Conservation (phyloP, 2,797 vertebrate species). For the Gymnothorax javanicus region DNA sequence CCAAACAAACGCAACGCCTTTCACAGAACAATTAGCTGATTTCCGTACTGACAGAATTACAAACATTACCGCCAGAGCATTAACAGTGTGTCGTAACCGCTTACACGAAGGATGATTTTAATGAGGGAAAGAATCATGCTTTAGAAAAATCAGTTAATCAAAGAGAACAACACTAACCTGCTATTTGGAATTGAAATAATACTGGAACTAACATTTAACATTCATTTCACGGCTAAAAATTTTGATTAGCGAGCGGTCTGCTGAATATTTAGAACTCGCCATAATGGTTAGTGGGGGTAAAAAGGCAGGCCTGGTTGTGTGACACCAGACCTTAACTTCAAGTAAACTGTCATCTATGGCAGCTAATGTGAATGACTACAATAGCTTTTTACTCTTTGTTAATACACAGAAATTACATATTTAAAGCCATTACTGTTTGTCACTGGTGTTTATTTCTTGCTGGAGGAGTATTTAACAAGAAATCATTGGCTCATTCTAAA, state of each 20-base stretch:
- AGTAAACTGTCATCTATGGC: constrained; percentile 62
- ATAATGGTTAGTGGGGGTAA: constrained; percentile 40
- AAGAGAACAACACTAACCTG: constrained; percentile 48
- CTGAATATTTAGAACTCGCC: constrained; percentile 56
- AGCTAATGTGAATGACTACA: constrained; percentile 67
- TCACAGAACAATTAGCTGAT: constrained; percentile 32
- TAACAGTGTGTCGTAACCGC: constrained; percentile 47
- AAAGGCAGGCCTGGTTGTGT: constrained; percentile 41
- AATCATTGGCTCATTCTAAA: neutral
- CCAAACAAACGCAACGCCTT: constrained; percentile 36
- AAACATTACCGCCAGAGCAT: constrained; percentile 43
- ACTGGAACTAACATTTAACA: constrained; percentile 49
- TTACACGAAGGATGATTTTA: constrained; percentile 42
- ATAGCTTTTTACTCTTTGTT: constrained; percentile 60
- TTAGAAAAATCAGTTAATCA: constrained; percentile 34
- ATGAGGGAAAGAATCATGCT: constrained; percentile 26
- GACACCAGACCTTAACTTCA: constrained; percentile 53
- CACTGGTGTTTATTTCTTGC: neutral
- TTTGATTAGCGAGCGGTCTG: constrained; percentile 29
- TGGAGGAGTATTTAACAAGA: neutral
- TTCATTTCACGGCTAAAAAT: constrained; percentile 45
- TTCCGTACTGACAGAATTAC: constrained; percentile 43
- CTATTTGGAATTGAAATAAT: constrained; percentile 53
- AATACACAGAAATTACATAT: constrained; percentile 69
- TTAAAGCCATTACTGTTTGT: constrained; percentile 54